These are phyloP conservation scores for Laticauda laticaudata DNA, from an alignment of 2,113 vertebrate genomes.

Conservation along the genomic window DNA sequence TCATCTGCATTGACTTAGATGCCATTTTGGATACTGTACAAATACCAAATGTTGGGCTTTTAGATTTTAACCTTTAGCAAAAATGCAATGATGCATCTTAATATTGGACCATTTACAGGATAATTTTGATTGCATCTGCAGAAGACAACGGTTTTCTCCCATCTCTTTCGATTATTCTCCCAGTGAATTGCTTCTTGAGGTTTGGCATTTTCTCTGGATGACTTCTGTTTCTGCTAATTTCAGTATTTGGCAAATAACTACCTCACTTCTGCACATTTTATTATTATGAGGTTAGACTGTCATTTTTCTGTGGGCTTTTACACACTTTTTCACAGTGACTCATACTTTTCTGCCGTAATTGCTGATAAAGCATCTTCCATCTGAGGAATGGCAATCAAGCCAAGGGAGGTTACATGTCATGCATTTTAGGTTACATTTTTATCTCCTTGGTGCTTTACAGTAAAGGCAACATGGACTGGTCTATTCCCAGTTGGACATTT, in stretches of 20 bases:
- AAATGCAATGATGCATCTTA: neutral
- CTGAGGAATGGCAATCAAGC: constrained; percentile 15
- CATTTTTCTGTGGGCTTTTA: constrained; percentile 11
- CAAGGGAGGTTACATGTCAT: neutral
- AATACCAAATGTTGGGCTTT: neutral
- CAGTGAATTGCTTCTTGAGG: neutral
- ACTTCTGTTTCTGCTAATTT: constrained; percentile 17
- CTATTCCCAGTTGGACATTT: neutral
- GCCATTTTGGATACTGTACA: constrained; percentile 5
- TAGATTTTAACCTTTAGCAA: neutral
- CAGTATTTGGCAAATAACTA: constrained; percentile 6
- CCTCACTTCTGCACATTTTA: constrained; percentile 24
- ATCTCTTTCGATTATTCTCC: neutral
- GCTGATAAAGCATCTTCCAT: constrained; percentile 20
- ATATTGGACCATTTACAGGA: neutral
- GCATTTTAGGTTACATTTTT: constrained; percentile 18
- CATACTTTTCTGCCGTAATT: constrained; percentile 16
- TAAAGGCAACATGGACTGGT: constrained; percentile 1
- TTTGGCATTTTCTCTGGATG: neutral
- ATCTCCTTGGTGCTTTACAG: constrained; percentile 2
- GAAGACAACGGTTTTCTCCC: neutral
- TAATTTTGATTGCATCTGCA: neutral
- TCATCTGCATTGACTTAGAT: neutral
- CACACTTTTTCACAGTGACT: constrained; percentile 10
- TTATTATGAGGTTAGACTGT: neutral